phyloP scores from a whole-genome alignment of 1,140 invertebrate species.

The Luehdorfia chinensis region DNA sequence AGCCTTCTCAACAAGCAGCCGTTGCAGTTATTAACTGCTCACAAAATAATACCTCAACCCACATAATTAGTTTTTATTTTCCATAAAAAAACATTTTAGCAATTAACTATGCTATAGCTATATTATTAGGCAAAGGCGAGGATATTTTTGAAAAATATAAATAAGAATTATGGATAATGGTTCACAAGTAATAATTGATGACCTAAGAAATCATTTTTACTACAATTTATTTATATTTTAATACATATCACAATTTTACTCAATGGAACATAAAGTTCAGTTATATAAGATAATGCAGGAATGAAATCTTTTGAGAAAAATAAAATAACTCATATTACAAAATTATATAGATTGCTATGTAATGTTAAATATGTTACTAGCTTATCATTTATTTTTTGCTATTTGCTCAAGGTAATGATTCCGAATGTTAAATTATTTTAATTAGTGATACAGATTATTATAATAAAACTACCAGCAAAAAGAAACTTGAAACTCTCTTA shows the following conservation, averaged over 20 bases:
- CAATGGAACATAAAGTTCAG: too few species aligned
- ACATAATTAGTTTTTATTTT: not conserved
- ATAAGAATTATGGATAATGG: too few species aligned
- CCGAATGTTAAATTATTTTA: conserved; percentile 1
- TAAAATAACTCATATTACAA: conserved; percentile 15
- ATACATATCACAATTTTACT: conserved; percentile 10
- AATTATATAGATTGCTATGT: conserved; percentile 11
- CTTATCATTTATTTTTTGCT: conserved; percentile 19
- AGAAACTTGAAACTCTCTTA: conserved; percentile 13
- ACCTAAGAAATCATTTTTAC: conserved; percentile 18
- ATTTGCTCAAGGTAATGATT: conserved; percentile 17
- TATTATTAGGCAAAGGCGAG: conserved; percentile 10
- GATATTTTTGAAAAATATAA: not conserved
- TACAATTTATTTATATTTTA: conserved; percentile 11
- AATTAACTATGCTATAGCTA: conserved; percentile 7
- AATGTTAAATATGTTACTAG: conserved; percentile 12
- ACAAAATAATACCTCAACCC: conserved; percentile 4
- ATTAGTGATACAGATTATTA: conserved; percentile 14
- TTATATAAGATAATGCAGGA: not conserved
- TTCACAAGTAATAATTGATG: conserved; percentile 6
- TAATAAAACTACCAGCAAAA: conserved; percentile 18
- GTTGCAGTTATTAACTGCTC: not conserved
- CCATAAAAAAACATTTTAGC: not conserved
- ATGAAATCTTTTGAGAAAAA: conserved; percentile 10
- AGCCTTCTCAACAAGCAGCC: too few species aligned